Evolutionary conservation across 2,113 vertebrate genomes (phyloP).

Genomic region (Gambusia holbrooki): DNA sequence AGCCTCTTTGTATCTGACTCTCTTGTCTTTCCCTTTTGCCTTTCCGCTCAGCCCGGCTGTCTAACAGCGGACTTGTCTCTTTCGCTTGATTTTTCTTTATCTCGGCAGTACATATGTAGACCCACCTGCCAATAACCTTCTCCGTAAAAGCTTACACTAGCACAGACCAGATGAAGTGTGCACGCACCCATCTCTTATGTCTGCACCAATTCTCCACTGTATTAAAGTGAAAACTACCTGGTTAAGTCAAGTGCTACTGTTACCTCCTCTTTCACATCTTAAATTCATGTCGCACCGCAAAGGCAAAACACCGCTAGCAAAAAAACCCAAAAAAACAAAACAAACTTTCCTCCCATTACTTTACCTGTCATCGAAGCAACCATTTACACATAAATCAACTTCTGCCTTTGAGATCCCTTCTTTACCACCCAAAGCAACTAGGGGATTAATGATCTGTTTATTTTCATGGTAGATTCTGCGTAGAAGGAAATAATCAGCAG

Average conservation of each 20-base stretch:
- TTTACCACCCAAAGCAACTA: constrained; percentile 40
- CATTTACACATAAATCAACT: constrained; percentile 55
- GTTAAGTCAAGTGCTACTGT: constrained; percentile 19
- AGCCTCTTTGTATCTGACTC: constrained; percentile 40
- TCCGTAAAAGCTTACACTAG: constrained; percentile 5
- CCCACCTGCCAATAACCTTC: constrained; percentile 26
- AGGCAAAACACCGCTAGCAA: constrained; percentile 3
- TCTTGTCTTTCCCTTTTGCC: constrained; percentile 17
- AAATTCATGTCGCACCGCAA: constrained; percentile 12
- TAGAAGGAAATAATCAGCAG: constrained; percentile 30
- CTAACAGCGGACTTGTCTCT: constrained; percentile 23
- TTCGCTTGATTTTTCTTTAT: constrained; percentile 17
- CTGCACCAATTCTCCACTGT: constrained; percentile 2
- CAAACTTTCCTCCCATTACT: constrained; percentile 30
- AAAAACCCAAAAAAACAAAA: constrained; percentile 30
- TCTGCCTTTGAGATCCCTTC: constrained; percentile 49
- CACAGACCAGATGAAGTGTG: not conserved
- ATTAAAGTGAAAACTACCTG: constrained; percentile 33
- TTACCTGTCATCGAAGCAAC: constrained; percentile 40
- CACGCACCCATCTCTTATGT: not conserved
- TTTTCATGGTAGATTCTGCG: constrained; percentile 33
- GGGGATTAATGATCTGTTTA: constrained; percentile 54
- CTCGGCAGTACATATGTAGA: constrained; percentile 6
- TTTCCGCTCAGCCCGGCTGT: constrained; percentile 13
- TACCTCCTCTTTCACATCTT: not conserved